A percentile compares a stretch with the other conserved stretches of the same genome.
Conservation (phyloP, 2,113 vertebrate genomes). For the Labrus mixtus region DNA sequence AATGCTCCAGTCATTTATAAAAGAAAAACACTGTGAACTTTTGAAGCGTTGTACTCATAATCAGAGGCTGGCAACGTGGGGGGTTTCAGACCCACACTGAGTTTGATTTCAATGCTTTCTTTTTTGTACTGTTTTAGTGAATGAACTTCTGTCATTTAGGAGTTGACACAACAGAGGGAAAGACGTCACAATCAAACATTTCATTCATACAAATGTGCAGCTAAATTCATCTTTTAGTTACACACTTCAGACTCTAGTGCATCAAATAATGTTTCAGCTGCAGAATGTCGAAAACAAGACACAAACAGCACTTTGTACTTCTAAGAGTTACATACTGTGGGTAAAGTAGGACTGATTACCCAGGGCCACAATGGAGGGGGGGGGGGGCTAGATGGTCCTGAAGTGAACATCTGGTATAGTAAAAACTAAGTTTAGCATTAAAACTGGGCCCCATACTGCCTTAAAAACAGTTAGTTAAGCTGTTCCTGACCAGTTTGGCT, state of each 20-base stretch:
- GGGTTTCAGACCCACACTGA: slow-evolving; percentile 19
- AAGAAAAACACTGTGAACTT: slow-evolving; percentile 44
- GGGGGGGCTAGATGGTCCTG: too few species aligned
- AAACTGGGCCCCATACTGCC: too few species aligned
- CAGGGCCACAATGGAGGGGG: too few species aligned
- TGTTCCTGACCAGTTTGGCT: too few species aligned
- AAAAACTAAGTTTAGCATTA: too few species aligned
- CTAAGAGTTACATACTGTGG: too few species aligned
- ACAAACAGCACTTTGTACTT: too few species aligned
- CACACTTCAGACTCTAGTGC: background rate
- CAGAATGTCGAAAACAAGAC: too few species aligned
- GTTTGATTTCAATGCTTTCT: slow-evolving; percentile 33
- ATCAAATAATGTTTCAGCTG: background rate
- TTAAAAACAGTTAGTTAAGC: too few species aligned
- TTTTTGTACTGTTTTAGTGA: slow-evolving; percentile 28
- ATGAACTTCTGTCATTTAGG: slow-evolving; percentile 34
- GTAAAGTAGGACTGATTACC: too few species aligned
- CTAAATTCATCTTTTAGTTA: background rate
- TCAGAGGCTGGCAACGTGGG: slow-evolving; percentile 53
- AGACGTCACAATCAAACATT: background rate
- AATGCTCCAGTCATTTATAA: slow-evolving; percentile 46
- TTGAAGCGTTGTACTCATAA: slow-evolving; percentile 48
- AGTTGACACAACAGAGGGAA: background rate
- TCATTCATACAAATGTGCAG: background rate
- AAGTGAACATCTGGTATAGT: too few species aligned